Percentiles rank a stretch among this genome's conserved stretches.
These are phyloP conservation scores for Ephestia elutella DNA, from an alignment of 1,140 invertebrate genomes.

Conservation along the genomic window DNA sequence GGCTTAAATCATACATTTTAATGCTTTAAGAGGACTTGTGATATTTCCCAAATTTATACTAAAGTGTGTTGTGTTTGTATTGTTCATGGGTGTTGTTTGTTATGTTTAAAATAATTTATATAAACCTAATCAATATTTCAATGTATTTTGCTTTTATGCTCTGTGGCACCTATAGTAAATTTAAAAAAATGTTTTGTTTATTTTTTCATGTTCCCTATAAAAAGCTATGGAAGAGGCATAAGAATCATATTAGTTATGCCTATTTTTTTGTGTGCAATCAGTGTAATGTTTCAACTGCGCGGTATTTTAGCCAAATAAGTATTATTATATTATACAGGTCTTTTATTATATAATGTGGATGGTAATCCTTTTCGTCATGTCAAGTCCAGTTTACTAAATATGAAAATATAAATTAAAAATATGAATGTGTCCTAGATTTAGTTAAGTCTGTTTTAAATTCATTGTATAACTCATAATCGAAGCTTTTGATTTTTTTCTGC, in stretches of 20 bases:
- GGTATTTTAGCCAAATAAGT: not conserved
- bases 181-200: too few relatives aligned
- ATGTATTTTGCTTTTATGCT: too few relatives aligned
- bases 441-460: not conserved
- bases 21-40: slow-evolving; percentile 23
- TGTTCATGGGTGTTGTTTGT: slow-evolving; percentile 15
- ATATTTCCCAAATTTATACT: slow-evolving; percentile 23
- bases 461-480: not conserved
- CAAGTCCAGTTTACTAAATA: not conserved
- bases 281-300: not conserved
- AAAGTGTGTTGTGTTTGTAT: slow-evolving; percentile 16
- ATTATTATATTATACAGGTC: not conserved
- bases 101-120: slow-evolving; percentile 10
- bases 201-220: not conserved
- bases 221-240: not conserved
- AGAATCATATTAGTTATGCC: not conserved
- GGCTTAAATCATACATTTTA: not conserved
- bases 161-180: too few relatives aligned
- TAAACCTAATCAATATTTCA: not conserved
- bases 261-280: not conserved
- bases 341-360: not conserved
- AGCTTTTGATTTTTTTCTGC: too few relatives aligned
- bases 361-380: not conserved
- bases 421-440: not conserved
- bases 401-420: not conserved